These are phyloP conservation scores for Megaceryle torquata DNA, from an alignment of 2,113 vertebrate genomes.

Conservation along the genomic window DNA sequence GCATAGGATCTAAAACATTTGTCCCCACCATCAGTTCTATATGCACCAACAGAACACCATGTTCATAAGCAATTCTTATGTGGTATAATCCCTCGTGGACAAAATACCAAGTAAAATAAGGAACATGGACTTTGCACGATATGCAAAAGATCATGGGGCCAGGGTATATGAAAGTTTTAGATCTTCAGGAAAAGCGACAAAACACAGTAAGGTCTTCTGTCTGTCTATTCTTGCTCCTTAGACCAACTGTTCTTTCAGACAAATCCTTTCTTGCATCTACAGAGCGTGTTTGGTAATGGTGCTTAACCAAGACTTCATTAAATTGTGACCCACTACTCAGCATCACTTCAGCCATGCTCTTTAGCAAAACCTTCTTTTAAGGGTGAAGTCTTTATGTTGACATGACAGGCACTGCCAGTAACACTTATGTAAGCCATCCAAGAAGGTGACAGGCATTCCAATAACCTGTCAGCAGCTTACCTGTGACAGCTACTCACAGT, in stretches of 20 bases:
- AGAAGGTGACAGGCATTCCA: background rate
- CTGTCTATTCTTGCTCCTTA: background rate
- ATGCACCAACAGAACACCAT: background rate
- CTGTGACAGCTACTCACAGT: background rate
- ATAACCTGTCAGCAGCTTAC: background rate
- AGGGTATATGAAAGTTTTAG: background rate
- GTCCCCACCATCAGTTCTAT: background rate
- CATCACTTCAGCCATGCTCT: background rate
- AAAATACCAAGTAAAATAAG: background rate
- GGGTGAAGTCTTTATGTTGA: background rate
- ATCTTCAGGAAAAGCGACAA: background rate
- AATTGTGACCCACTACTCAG: background rate
- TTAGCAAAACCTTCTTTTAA: background rate
- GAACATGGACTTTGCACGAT: background rate
- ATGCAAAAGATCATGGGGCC: background rate
- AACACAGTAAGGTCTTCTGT: background rate
- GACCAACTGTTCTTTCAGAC: background rate
- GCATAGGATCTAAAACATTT: background rate
- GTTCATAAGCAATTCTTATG: background rate
- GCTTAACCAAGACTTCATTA: background rate
- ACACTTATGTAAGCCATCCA: background rate
- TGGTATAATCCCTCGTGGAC: background rate
- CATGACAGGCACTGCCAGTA: background rate
- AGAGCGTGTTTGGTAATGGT: background rate
- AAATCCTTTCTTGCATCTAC: background rate